Conservation (phyloP, 2,888 invertebrate genomes). For the Plebejus anna region DNA sequence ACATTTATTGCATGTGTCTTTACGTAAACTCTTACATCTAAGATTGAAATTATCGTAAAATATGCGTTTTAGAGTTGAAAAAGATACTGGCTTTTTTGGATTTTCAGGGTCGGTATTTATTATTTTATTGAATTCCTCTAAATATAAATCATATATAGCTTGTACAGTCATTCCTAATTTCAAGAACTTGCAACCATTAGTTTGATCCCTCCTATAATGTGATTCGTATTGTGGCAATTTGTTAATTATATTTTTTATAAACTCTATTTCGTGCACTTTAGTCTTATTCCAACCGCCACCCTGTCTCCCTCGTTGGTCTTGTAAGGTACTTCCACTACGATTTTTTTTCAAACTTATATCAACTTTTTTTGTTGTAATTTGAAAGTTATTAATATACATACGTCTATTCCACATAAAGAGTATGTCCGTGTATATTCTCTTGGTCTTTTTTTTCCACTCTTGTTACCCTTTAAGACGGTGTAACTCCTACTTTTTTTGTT, state of each 20-base stretch:
- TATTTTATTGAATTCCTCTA: conserved; percentile 32
- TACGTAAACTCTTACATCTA: conserved; percentile 33
- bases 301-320: conserved; percentile 34
- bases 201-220: conserved; percentile 36
- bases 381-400: conserved; percentile 35
- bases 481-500: conserved; percentile 33
- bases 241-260: conserved; percentile 35
- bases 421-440: conserved; percentile 32
- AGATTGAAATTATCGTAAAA: conserved; percentile 37
- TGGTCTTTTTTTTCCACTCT: conserved; percentile 33
- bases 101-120: neutral
- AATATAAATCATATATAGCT: conserved; percentile 36
- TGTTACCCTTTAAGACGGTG: conserved; percentile 31
- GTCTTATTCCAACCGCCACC: conserved; percentile 36
- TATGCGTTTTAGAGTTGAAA: conserved; percentile 34
- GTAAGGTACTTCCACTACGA: conserved; percentile 30
- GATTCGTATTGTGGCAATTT: conserved; percentile 35
- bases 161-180: conserved; percentile 36
- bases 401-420: conserved; percentile 31
- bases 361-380: conserved; percentile 35
- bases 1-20: conserved; percentile 35
- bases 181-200: conserved; percentile 34
- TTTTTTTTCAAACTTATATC: conserved; percentile 32
- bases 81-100: conserved; percentile 33
- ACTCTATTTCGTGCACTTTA: conserved; percentile 33